A percentile compares a stretch with the other conserved stretches of the same genome.
These are phyloP conservation scores for Apis cerana DNA, from an alignment of 1,140 invertebrate species.

Conservation along the genomic window DNA sequence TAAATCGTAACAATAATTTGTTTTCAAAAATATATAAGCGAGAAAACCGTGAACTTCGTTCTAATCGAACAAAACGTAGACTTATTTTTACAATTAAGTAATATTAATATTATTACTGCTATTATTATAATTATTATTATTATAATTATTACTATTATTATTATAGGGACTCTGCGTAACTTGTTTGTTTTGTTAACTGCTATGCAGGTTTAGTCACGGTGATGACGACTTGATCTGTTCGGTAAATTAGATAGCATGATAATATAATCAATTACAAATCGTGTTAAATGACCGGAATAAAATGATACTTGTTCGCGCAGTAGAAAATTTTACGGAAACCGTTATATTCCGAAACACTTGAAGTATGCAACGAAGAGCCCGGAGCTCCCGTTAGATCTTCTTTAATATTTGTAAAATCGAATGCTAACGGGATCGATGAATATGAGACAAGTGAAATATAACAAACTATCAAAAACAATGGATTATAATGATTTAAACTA, in stretches of 20 bases:
- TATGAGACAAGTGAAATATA: not conserved
- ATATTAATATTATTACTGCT: slow-evolving; percentile 32
- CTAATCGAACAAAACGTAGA: slow-evolving; percentile 33
- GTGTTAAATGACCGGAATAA: not conserved
- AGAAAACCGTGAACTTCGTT: slow-evolving; percentile 30
- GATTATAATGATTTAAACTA: slow-evolving; percentile 10
- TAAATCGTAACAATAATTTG: slow-evolving; percentile 27
- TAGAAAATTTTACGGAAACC: slow-evolving; percentile 3
- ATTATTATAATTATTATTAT: slow-evolving; percentile 15
- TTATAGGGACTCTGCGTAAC: slow-evolving; percentile 37
- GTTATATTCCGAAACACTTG: slow-evolving; percentile 3
- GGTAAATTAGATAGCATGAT: slow-evolving; percentile 30
- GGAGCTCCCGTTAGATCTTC: slow-evolving; percentile 13
- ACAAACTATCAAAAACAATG: not conserved
- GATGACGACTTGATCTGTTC: slow-evolving; percentile 43
- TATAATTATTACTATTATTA: slow-evolving; percentile 31
- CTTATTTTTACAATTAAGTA: slow-evolving; percentile 46
- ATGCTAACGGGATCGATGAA: slow-evolving; percentile 3
- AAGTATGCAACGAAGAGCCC: slow-evolving; percentile 35
- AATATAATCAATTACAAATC: slow-evolving; percentile 24
- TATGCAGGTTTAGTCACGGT: slow-evolving; percentile 50
- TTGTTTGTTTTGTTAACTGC: slow-evolving; percentile 58
- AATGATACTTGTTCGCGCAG: slow-evolving; percentile 13
- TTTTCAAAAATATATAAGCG: slow-evolving; percentile 17
- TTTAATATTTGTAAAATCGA: slow-evolving; percentile 4